These are phyloP conservation scores for Agrotis exclamationis DNA, from an alignment of 2,888 invertebrate species.

Conservation along the genomic window DNA sequence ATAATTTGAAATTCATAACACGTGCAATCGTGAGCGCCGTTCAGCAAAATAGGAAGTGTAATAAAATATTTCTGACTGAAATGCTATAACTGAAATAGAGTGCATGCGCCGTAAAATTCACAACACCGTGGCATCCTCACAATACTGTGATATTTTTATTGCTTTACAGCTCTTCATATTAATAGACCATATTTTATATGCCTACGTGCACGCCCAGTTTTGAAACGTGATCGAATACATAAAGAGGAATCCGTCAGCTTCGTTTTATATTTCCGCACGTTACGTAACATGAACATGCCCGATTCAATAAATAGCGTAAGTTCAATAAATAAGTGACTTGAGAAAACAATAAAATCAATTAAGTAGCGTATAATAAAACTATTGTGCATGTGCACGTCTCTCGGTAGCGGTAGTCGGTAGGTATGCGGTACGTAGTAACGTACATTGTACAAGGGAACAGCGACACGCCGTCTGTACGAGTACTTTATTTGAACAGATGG, in stretches of 20 bases:
- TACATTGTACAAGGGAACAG: background rate
- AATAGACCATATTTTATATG: conserved; percentile 53
- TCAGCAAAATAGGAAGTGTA: conserved; percentile 84
- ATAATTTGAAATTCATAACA: conserved; percentile 85
- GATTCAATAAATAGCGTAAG: conserved; percentile 37
- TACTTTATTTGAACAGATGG: conserved; percentile 79
- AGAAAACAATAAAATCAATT: conserved; percentile 60
- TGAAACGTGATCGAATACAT: conserved; percentile 47
- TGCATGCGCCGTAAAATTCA: conserved; percentile 79
- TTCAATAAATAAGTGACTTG: conserved; percentile 17
- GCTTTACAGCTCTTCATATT: conserved; percentile 61
- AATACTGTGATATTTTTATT: conserved; percentile 65
- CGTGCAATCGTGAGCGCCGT: conserved; percentile 83
- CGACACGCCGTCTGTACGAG: conserved; percentile 46
- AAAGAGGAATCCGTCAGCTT: conserved; percentile 24
- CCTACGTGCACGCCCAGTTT: conserved; percentile 49
- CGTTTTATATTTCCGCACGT: conserved; percentile 34
- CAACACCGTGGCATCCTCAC: conserved; percentile 64
- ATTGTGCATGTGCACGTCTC: conserved; percentile 35
- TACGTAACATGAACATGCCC: conserved; percentile 32
- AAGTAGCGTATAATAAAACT: conserved; percentile 42
- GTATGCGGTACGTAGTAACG: conserved; percentile 5
- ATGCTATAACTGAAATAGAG: conserved; percentile 84
- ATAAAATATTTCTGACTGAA: conserved; percentile 85
- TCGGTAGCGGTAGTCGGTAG: conserved; percentile 18